Evolutionary conservation across 2,113 vertebrate species (phyloP).

Genomic region (Empidonax alnorum): DNA sequence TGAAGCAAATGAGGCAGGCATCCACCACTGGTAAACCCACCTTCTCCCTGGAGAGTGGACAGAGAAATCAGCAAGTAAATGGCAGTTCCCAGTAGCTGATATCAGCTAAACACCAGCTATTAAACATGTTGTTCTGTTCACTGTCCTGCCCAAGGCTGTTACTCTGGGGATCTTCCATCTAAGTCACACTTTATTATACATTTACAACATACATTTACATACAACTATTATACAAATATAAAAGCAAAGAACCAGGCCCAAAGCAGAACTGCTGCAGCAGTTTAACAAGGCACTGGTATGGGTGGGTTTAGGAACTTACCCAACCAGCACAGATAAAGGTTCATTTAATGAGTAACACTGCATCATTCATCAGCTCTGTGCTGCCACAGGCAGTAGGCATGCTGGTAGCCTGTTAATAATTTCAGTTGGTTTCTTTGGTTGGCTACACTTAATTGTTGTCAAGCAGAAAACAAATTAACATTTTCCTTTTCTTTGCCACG

Average conservation of each 20-base stretch:
- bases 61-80: neutral
- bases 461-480: neutral
- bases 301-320: neutral
- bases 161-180: neutral
- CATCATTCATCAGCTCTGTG: neutral
- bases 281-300: neutral
- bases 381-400: neutral
- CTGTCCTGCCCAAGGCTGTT: neutral
- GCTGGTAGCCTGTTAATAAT: neutral
- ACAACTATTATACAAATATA: neutral
- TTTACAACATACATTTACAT: no score
- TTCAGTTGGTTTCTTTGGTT: constrained; percentile 1
- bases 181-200: neutral
- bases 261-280: neutral
- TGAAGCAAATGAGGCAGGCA: neutral
- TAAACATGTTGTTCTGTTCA: neutral
- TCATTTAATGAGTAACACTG: neutral
- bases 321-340: neutral
- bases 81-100: neutral
- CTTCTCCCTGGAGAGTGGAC: constrained; percentile 4
- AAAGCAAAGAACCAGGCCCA: neutral
- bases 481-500: neutral
- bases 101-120: neutral
- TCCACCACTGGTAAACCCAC: neutral
- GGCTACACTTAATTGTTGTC: neutral